Base-by-base conservation (phyloP, 2,113 vertebrate species). In the Ranitomeya imitator region DNA sequence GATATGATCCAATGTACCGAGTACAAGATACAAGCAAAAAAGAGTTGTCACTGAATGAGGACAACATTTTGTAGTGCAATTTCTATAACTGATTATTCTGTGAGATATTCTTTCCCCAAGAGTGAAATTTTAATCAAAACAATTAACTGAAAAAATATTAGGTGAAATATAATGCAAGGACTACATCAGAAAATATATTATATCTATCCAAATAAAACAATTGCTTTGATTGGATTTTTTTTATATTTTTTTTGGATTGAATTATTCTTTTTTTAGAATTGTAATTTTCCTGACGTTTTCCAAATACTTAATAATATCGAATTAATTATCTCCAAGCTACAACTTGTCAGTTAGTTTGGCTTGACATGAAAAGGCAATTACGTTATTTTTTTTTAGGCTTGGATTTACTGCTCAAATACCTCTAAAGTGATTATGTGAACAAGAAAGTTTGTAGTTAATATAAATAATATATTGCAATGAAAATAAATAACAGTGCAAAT, bases 151-250 rank as follows among this genome's bases (percentile, higher is more conserved):
- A 76, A 21, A 85, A 61, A 45, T 15, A 67, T 76, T 74, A 85
- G 54, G 31, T 51, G 11, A 78, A 86, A 45, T 61, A 76, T 26
- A 8, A 77, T 78, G 73, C 57, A 60, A 19, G 15, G 21, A 26
- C 51, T 78, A 61, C 26, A 63, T 37, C 52, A 63, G 19, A 86
- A 86, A 85, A 23, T 63, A 19, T 79, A 45, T 86, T 65, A 52
- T 52, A 23, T 52, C 45, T 51, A 51, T 79, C 45, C 13, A 51
- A n/a, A 45, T 19, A 9, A 82, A 19, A 87, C 86, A 87, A 87
- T 87, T 71, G 79, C 18, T 21, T 82, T 87, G 86, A 87, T 87
- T 87, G 51, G 63, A 54, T 21, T 74, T 87, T 82, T 45, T 26
- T 76, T 13, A 14, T 52, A 14, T n/a, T 21, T 55, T 26, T 60